Evolutionary conservation across 2,888 invertebrate species (phyloP).

Genomic region (Ligdia adustata): DNA sequence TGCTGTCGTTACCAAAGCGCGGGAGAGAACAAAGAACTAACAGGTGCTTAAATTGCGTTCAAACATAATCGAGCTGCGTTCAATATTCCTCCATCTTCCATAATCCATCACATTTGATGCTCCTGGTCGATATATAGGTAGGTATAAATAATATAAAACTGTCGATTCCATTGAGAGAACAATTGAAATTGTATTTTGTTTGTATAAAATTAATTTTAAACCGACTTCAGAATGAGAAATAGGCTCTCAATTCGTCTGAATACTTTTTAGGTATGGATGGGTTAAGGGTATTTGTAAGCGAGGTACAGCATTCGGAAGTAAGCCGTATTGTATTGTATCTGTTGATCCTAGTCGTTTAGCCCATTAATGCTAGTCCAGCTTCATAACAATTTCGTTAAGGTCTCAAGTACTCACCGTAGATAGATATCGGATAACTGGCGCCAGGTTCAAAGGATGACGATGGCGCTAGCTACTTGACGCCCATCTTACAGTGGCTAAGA

Average conservation of each 20-base stretch:
- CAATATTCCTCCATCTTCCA: constrained; percentile 38
- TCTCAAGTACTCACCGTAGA: constrained; percentile 39
- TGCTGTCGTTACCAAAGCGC: constrained; percentile 49
- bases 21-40: constrained; percentile 64
- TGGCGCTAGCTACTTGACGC: constrained; percentile 33
- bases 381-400: constrained; percentile 32
- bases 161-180: constrained; percentile 25
- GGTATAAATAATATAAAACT: constrained; percentile 23
- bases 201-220: too few species aligned
- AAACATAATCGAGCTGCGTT: constrained; percentile 63
- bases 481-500: constrained; percentile 4
- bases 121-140: too few species aligned
- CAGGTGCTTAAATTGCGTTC: constrained; percentile 74
- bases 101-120: constrained; percentile 44
- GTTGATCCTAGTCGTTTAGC: too few species aligned
- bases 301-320: too few species aligned
- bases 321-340: too few species aligned
- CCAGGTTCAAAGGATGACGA: constrained; percentile 51
- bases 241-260: too few species aligned
- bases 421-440: constrained; percentile 58
- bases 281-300: too few species aligned
- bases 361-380: too few species aligned
- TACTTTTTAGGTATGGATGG: too few species aligned
- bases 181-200: neutral
- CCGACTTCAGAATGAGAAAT: too few species aligned